Percentiles rank a stretch among this genome's conserved stretches.
Evolutionary conservation across 1,140 invertebrate genomes (phyloP).

Genomic region (Dinoponera quadriceps): DNA sequence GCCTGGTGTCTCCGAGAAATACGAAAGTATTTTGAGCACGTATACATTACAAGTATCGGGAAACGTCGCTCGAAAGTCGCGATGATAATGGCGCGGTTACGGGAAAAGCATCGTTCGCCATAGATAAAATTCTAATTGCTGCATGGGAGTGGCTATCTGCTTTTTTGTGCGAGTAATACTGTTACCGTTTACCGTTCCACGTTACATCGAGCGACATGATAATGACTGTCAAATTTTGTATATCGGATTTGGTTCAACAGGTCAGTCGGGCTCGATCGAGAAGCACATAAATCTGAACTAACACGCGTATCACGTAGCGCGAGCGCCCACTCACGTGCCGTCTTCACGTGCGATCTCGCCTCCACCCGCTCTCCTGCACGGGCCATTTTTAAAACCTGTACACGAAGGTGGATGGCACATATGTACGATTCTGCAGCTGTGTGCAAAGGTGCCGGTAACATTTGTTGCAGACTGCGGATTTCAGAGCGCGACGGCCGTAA

Average conservation of each 20-base stretch:
- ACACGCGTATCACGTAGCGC: background rate
- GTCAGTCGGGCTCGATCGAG: background rate
- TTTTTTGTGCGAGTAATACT: background rate
- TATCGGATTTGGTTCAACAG: too few relatives aligned
- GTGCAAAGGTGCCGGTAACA: background rate
- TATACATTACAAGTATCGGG: background rate
- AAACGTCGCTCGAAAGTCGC: background rate
- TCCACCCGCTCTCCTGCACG: too few relatives aligned
- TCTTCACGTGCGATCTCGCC: background rate
- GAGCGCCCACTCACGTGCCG: background rate
- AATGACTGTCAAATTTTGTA: too few relatives aligned
- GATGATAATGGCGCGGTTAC: conserved; percentile 30
- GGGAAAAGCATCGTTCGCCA: conserved; percentile 16
- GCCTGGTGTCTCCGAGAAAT: background rate
- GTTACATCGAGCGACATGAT: too few relatives aligned
- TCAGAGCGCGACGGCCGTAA: background rate
- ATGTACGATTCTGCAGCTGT: background rate
- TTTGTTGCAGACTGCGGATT: background rate
- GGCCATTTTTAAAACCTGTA: conserved; percentile 5
- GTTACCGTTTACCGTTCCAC: background rate
- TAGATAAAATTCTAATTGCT: conserved; percentile 39
- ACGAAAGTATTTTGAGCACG: background rate
- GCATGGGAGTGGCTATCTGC: conserved; percentile 16
- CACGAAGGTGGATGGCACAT: conserved; percentile 4
- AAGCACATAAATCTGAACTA: background rate